Percentiles rank a stretch among this genome's conserved stretches.
These are phyloP conservation scores for Pterois miles DNA, from an alignment of 2,797 vertebrate species.

Conservation along the genomic window DNA sequence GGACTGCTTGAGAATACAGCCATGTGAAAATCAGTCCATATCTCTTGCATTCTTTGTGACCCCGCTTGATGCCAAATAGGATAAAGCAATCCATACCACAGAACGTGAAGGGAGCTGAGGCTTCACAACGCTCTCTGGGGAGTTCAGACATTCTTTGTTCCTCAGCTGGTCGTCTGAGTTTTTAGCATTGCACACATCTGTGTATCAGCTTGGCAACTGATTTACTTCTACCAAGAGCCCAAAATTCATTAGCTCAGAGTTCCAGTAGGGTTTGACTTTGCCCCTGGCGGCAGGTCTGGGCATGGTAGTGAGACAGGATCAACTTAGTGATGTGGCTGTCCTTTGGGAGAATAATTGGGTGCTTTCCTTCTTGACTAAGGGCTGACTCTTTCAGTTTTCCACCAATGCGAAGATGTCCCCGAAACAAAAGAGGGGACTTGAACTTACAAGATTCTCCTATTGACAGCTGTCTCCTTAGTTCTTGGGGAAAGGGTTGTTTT, in stretches of 20 bases:
- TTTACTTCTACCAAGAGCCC: slow-evolving; percentile 35
- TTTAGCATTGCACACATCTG: slow-evolving; percentile 27
- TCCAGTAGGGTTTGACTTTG: slow-evolving; percentile 39
- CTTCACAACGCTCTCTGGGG: slow-evolving; percentile 8
- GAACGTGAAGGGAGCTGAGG: slow-evolving; percentile 8
- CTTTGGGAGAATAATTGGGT: slow-evolving; percentile 39
- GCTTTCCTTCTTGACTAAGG: slow-evolving; percentile 8
- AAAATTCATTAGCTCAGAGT: slow-evolving; percentile 44
- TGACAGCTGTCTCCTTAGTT: slow-evolving; percentile 2
- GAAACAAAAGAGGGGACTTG: background rate
- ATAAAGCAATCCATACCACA: slow-evolving; percentile 22
- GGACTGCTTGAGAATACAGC: too few relatives aligned
- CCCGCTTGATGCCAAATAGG: background rate
- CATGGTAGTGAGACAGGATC: slow-evolving; percentile 18
- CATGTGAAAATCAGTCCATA: too few relatives aligned
- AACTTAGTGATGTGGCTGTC: slow-evolving; percentile 31
- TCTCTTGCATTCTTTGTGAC: background rate
- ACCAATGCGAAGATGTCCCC: slow-evolving; percentile 29
- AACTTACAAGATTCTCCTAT: slow-evolving; percentile 1
- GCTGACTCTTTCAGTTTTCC: slow-evolving; percentile 25
- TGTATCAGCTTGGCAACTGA: slow-evolving; percentile 19
- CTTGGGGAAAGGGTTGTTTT: slow-evolving; percentile 4
- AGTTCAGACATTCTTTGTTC: slow-evolving; percentile 34
- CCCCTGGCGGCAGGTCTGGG: slow-evolving; percentile 29
- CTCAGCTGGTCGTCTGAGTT: slow-evolving; percentile 8